A percentile compares a stretch with the other conserved stretches of the same genome.
phyloP scores from a whole-genome alignment of 2,113 vertebrate species.

The Rallus limicola region DNA sequence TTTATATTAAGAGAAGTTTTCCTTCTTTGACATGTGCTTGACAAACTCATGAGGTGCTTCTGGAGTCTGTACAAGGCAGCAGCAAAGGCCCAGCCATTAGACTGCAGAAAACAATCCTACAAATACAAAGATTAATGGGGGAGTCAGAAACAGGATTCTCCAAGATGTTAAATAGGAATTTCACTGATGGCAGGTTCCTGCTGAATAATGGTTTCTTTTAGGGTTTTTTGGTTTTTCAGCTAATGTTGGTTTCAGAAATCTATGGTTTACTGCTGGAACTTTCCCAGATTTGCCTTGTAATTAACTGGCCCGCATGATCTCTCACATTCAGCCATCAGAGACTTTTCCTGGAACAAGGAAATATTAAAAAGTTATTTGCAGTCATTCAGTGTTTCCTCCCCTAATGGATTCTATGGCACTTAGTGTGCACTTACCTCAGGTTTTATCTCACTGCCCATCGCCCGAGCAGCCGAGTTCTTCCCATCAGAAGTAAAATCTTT shows the following conservation, averaged over 20 bases:
- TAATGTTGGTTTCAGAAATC: background rate
- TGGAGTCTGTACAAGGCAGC: rapidly evolving
- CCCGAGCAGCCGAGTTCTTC: background rate
- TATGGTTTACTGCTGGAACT: background rate
- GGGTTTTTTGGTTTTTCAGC: background rate
- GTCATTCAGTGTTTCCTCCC: background rate
- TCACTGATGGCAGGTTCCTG: background rate
- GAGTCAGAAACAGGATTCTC: background rate
- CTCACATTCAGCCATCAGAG: background rate
- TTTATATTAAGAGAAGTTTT: background rate
- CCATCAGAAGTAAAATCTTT: slow-evolving; percentile 37
- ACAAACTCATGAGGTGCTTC: background rate
- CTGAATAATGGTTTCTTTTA: background rate
- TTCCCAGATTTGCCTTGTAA: slow-evolving; percentile 4
- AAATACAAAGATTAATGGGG: background rate
- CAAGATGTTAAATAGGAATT: background rate
- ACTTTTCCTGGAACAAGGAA: slow-evolving; percentile 59
- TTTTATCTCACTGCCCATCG: background rate
- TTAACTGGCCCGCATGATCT: background rate
- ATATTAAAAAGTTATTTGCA: slow-evolving; percentile 34
- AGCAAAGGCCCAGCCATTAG: background rate
- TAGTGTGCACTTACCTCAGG: background rate
- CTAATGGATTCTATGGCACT: slow-evolving; percentile 45
- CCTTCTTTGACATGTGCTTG: background rate
- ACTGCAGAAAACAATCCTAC: background rate